A percentile compares a stretch with the other conserved stretches of the same genome.
phyloP scores from a whole-genome alignment of 2,888 invertebrate genomes.

The Nowickia ferox region DNA sequence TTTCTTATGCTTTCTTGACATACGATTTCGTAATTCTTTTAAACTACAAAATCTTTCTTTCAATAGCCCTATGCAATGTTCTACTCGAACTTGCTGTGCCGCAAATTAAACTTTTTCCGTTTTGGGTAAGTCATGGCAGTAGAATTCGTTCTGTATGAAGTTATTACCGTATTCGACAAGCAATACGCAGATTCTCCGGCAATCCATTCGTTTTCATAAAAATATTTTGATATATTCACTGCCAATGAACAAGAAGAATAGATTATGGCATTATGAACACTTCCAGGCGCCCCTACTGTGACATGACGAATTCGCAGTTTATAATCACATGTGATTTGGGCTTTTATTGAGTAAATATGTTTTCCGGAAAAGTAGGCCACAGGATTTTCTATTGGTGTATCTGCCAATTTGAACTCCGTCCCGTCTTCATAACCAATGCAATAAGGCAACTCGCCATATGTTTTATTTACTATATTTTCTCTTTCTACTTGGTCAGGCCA shows the following conservation, averaged over 20 bases:
- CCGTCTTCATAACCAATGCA: constrained; percentile 42
- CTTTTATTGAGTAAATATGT: constrained; percentile 57
- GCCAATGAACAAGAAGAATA: constrained; percentile 6
- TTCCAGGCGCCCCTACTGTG: constrained; percentile 48
- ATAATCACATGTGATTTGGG: no score
- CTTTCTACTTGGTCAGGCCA: neutral
- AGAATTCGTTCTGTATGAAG: constrained; percentile 37
- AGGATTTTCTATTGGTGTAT: constrained; percentile 48
- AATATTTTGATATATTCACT: constrained; percentile 8
- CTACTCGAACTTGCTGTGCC: constrained; percentile 34
- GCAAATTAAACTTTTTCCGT: constrained; percentile 19
- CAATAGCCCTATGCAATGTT: constrained; percentile 33
- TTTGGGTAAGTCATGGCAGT: neutral
- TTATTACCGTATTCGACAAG: constrained; percentile 25
- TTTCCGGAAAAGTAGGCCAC: constrained; percentile 49
- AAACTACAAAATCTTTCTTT: constrained; percentile 50
- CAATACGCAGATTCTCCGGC: constrained; percentile 55
- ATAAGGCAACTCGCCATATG: constrained; percentile 53
- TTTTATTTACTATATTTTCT: constrained; percentile 7
- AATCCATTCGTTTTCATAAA: constrained; percentile 51
- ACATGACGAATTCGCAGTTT: constrained; percentile 53
- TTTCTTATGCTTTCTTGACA: constrained; percentile 23
- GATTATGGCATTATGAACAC: constrained; percentile 33
- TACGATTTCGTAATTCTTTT: constrained; percentile 5
- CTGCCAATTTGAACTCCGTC: no score